phyloP scores from a whole-genome alignment of 2,888 invertebrate genomes.

The Xestoiulus laeticollis region DNA sequence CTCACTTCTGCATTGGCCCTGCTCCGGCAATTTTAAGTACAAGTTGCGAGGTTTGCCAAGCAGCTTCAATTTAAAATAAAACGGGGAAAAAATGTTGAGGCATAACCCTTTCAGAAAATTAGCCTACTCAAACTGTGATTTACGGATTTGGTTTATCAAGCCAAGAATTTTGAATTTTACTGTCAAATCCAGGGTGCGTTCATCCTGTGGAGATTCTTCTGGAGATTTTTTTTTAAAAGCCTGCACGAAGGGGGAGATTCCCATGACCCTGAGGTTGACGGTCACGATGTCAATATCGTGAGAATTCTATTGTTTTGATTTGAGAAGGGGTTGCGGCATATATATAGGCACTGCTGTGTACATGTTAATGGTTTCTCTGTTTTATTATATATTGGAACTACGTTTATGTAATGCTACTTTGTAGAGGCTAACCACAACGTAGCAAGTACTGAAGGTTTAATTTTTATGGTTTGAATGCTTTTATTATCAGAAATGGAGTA shows the following conservation, averaged over 20 bases:
- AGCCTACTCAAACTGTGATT: background rate
- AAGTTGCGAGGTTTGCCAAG: background rate
- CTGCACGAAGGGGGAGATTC: background rate
- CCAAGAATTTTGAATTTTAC: background rate
- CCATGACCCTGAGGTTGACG: slow-evolving; percentile 35
- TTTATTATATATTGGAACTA: too few species aligned
- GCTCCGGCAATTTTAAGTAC: slow-evolving; percentile 8
- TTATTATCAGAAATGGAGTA: too few species aligned
- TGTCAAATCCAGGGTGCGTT: background rate
- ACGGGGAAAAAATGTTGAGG: background rate
- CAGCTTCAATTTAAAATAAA: background rate
- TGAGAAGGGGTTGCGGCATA: too few species aligned
- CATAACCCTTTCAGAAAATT: background rate
- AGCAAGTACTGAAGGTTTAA: too few species aligned
- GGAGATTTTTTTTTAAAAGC: background rate
- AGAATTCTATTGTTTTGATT: slow-evolving; percentile 29
- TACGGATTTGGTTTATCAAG: background rate
- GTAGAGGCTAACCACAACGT: too few species aligned
- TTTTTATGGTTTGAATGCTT: too few species aligned
- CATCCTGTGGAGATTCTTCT: background rate
- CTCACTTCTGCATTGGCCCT: slow-evolving; percentile 33
- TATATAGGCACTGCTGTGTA: too few species aligned
- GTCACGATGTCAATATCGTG: background rate
- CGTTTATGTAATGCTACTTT: too few species aligned
- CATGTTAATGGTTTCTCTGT: too few species aligned